Evolutionary conservation across 2,797 vertebrate genomes (phyloP).

Genomic region (Acomys russatus): DNA sequence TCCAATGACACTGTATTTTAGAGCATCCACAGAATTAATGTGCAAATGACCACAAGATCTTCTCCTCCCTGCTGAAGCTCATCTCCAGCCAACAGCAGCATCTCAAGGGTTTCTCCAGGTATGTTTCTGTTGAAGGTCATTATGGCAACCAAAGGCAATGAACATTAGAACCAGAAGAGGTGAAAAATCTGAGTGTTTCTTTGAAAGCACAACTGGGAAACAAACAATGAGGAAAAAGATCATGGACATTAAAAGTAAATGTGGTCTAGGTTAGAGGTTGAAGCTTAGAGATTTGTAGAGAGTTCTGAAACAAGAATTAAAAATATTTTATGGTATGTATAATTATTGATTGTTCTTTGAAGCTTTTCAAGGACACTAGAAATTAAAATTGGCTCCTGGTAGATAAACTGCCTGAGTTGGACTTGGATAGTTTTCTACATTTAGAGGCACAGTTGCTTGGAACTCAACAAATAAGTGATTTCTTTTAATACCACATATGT

Average conservation of each 20-base stretch:
- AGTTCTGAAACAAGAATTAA: not conserved
- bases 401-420: not conserved
- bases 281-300: not conserved
- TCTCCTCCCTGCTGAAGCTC: not conserved
- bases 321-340: not conserved
- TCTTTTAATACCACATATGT: not conserved
- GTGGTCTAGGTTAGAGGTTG: not conserved
- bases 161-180: not conserved
- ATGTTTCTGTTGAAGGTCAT: not conserved
- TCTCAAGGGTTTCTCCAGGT: not conserved
- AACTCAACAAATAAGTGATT: not conserved
- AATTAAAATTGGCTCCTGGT: not conserved
- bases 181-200: not conserved
- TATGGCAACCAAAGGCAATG: not conserved
- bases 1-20: not conserved
- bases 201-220: not conserved
- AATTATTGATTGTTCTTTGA: not conserved
- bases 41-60: not conserved
- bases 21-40: not conserved
- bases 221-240: not conserved
- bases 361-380: not conserved
- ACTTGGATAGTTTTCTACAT: slow-evolving; percentile 6
- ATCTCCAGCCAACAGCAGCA: not conserved
- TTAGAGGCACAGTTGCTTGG: not conserved
- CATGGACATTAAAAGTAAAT: not conserved